Conservation (phyloP, 2,888 invertebrate species). For the Crocallis elinguaria region DNA sequence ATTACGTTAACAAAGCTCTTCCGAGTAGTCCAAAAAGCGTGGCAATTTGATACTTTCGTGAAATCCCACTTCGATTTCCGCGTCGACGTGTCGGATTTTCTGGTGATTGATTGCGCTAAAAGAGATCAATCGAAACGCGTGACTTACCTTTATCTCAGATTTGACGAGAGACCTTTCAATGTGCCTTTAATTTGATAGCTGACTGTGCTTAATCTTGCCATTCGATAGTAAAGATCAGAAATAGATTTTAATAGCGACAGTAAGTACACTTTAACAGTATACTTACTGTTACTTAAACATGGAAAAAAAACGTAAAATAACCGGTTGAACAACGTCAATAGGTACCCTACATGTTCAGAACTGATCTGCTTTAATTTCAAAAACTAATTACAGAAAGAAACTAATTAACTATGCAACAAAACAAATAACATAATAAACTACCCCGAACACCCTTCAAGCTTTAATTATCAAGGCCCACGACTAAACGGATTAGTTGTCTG, state of each 20-base stretch:
- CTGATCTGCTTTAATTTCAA: no score
- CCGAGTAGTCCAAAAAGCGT: background rate
- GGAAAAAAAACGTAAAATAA: no score
- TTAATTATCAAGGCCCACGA: constrained; percentile 1
- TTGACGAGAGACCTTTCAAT: constrained; percentile 5
- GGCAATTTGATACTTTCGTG: constrained; percentile 17
- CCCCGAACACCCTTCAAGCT: constrained; percentile 1
- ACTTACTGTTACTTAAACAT: no score
- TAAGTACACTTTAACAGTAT: no score
- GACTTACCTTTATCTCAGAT: constrained; percentile 16
- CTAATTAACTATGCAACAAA: no score
- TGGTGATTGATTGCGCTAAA: constrained; percentile 24
- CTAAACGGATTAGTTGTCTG: constrained; percentile 18
- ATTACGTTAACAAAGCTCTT: background rate
- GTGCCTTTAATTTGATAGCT: constrained; percentile 15
- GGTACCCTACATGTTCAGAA: no score
- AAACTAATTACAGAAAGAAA: no score
- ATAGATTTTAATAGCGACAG: no score
- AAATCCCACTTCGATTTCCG: constrained; percentile 16
- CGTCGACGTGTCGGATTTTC: constrained; percentile 23
- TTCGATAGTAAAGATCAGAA: background rate
- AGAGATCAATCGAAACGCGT: constrained; percentile 22
- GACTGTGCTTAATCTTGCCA: background rate
- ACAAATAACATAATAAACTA: background rate
- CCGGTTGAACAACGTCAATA: no score